Percentiles rank a stretch among this genome's conserved stretches.
Evolutionary conservation across 2,888 invertebrate species (phyloP).

Genomic region (Brachylomia viminalis): DNA sequence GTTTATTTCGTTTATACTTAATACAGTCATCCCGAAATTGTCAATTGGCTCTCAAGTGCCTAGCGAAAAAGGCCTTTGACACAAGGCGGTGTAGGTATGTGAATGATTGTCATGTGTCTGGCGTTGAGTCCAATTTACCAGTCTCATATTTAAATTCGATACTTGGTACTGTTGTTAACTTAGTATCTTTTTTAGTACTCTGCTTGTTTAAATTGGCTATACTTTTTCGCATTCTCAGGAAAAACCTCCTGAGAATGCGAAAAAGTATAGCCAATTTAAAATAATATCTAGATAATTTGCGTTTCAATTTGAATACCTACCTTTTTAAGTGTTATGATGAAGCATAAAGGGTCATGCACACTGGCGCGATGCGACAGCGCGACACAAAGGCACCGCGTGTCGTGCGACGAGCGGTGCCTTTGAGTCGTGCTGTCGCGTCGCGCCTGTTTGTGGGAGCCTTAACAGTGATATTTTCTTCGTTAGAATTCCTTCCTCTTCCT

Average conservation of each 20-base stretch:
- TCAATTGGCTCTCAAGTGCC: slow-evolving; percentile 30
- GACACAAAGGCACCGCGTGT: too few relatives aligned
- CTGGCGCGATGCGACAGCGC: too few relatives aligned
- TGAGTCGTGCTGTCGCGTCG: too few relatives aligned
- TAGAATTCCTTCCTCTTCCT: neutral
- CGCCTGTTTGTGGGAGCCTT: too few relatives aligned
- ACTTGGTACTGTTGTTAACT: slow-evolving; percentile 6
- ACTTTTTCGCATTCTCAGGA: neutral
- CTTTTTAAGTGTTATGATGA: neutral
- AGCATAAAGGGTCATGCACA: too few relatives aligned
- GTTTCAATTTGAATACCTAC: neutral
- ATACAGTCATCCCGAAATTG: slow-evolving; percentile 35
- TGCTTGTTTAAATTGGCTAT: slow-evolving; percentile 30
- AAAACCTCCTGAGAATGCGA: neutral
- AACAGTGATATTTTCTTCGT: neutral
- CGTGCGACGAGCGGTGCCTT: too few relatives aligned
- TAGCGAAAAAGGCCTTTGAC: slow-evolving; percentile 48
- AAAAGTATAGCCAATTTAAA: slow-evolving; percentile 22
- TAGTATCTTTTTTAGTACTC: slow-evolving; percentile 8
- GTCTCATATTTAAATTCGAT: slow-evolving; percentile 53
- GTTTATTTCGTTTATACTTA: slow-evolving; percentile 13
- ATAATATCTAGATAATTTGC: neutral
- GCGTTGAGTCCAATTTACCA: slow-evolving; percentile 56
- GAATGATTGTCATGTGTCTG: slow-evolving; percentile 48
- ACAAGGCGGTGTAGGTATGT: slow-evolving; percentile 20